Evolutionary conservation across 2,113 vertebrate genomes (phyloP).

Genomic region (Phainopepla nitens): DNA sequence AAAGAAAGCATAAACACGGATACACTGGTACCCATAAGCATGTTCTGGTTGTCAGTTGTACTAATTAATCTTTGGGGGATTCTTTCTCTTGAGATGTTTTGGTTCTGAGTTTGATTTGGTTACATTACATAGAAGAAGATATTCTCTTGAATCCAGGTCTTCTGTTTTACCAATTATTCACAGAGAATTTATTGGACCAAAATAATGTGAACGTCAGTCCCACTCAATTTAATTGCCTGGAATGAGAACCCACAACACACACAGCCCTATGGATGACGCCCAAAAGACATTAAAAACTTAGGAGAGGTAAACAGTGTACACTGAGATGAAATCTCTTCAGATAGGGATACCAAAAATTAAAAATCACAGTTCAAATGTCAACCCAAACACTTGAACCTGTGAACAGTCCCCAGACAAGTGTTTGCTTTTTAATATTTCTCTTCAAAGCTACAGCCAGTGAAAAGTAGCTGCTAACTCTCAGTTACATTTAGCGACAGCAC

Average conservation of each 20-base stretch:
- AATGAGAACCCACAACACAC: neutral
- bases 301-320: neutral
- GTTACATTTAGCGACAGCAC: conserved; percentile 12
- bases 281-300: neutral
- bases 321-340: neutral
- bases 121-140: neutral
- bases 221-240: neutral
- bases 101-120: neutral
- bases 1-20: neutral
- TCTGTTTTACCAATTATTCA: neutral
- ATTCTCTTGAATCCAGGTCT: neutral
- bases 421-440: neutral
- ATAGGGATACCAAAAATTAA: neutral
- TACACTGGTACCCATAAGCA: neutral
- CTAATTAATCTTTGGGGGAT: neutral
- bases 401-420: neutral
- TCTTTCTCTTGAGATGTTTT: neutral
- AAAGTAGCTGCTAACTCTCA: conserved; percentile 20
- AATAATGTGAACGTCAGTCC: neutral
- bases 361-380: neutral
- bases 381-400: neutral
- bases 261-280: neutral
- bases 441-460: neutral
- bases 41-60: neutral
- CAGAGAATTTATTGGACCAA: neutral